Evolutionary conservation across 1,140 invertebrate genomes (phyloP), one percentile per base, ranked within the genome.

Genomic region (Drosophila cardini): DNA sequence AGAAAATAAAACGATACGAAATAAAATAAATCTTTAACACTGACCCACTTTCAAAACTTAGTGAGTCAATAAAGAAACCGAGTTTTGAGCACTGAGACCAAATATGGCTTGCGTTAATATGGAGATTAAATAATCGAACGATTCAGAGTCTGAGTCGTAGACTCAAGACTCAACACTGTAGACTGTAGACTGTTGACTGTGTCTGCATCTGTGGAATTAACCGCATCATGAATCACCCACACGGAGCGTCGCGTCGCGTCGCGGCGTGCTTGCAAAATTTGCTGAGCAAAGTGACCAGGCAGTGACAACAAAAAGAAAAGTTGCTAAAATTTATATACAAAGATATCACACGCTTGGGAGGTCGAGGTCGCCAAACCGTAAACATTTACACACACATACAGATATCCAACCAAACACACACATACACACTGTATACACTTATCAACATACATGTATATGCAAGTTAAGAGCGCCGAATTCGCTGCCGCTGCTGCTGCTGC

Each of bases 41-140:
- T 86, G 82, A 86, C 82, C 82, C 76, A 86, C 82, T 83, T 86
- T 82, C 83, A 72, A 68, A 60, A 46, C 40, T 62, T 62, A 75
- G 82, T 86, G 82, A 86, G 82, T 86, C 82, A 86, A 86, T 86
- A 86, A 82, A 86, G 71, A 87, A 86, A 86, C 82, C 83, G 21
- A 26, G 21, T 26, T 26, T 26, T 26, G 21, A 26, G 78, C 82
- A 78, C 56, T 80, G 68, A 70, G 46, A 43, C 70, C 70, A 69
- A 73, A 73, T 63, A 71, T 50, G 77, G 63, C 63, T 85, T 68
- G 76, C 82, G 82, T 75, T 86, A 86, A 86, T 86, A 87, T 80
- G 79, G 64, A 87, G 82, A 86, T 86, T 86, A 86, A 86, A 87
- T 86, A 86, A 86, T 87, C 82, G 72, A 48, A 46, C 64, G 71